These are phyloP conservation scores for Dichetophora obliterata DNA, from an alignment of 2,888 invertebrate genomes.

Conservation along the genomic window DNA sequence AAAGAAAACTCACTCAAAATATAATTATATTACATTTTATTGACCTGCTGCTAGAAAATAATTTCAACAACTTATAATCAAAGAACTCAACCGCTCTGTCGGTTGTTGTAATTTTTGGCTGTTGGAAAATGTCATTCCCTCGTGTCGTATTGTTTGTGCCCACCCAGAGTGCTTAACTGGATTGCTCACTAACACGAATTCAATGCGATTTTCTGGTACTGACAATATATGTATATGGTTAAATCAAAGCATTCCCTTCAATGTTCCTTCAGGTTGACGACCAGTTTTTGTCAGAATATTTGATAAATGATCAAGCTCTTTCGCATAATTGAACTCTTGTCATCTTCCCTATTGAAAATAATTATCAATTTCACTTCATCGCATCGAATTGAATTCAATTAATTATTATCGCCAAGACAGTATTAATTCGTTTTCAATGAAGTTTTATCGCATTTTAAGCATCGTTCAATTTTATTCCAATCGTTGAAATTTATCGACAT, in stretches of 20 bases:
- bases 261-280: neutral
- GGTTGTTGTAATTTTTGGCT: too few species aligned
- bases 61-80: too few species aligned
- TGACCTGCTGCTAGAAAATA: neutral
- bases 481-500: neutral
- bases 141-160: neutral
- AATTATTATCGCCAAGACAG: neutral
- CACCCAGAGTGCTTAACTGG: neutral
- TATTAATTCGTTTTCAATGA: neutral
- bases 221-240: neutral
- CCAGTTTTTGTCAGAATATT: neutral
- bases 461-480: neutral
- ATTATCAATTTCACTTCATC: neutral
- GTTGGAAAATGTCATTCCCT: too few species aligned
- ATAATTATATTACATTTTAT: neutral
- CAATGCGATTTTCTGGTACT: neutral
- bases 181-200: neutral
- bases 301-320: neutral
- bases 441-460: neutral
- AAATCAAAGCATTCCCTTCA: neutral
- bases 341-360: neutral
- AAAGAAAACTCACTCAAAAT: slow-evolving; percentile 6
- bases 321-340: neutral
- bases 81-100: too few species aligned
- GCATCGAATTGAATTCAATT: neutral